A percentile compares a stretch with the other conserved stretches of the same genome.
Evolutionary conservation across 2,797 vertebrate genomes (phyloP).

Genomic region (Tamandua tetradactyla): DNA sequence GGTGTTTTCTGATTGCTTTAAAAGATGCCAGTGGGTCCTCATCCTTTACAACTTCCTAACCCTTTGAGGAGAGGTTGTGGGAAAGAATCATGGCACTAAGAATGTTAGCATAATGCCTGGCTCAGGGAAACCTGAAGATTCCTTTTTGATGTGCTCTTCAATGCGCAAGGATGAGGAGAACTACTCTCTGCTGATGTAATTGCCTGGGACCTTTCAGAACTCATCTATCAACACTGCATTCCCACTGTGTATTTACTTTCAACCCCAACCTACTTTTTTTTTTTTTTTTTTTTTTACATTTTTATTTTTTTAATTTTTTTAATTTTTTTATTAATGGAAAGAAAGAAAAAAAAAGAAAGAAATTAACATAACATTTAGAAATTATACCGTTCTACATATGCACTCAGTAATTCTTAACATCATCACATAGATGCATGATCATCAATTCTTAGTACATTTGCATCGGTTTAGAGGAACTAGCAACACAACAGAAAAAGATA

Average conservation of each 20-base stretch:
- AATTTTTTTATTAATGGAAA: too few relatives aligned
- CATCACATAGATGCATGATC: too few relatives aligned
- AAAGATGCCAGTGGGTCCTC: fast-evolving
- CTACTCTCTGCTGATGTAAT: not conserved
- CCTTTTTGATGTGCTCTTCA: not conserved
- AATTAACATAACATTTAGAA: too few relatives aligned
- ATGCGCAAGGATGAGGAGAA: not conserved
- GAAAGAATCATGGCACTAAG: not conserved
- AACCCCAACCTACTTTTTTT: not conserved
- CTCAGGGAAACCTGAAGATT: not conserved
- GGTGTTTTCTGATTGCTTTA: not conserved
- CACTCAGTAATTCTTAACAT: too few relatives aligned
- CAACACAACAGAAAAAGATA: too few relatives aligned
- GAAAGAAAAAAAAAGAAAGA: too few relatives aligned
- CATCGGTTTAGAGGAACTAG: too few relatives aligned
- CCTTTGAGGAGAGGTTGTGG: not conserved
- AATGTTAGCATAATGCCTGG: too few relatives aligned
- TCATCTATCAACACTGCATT: not conserved
- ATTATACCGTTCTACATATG: too few relatives aligned
- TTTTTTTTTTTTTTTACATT: too few relatives aligned
- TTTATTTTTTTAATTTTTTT: too few relatives aligned
- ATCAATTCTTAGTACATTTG: too few relatives aligned
- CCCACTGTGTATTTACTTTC: not conserved
- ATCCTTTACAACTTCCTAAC: not conserved
- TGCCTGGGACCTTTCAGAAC: not conserved